Conservation (phyloP, 2,797 vertebrate species). For the Ptychobarbus kaznakovi region DNA sequence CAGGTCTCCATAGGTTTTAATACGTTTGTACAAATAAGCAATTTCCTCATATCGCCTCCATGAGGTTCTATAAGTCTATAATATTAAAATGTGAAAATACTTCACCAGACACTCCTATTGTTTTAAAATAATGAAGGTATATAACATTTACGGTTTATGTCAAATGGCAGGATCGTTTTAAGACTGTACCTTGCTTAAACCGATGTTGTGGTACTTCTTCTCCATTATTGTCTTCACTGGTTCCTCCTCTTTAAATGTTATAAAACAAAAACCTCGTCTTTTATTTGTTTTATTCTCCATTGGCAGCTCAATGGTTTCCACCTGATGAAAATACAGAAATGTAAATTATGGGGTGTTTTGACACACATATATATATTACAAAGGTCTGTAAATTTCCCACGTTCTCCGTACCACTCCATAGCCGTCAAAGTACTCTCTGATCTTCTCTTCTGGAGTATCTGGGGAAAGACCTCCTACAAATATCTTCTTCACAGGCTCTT, state of each 20-base stretch:
- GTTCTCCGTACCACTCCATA: conserved; percentile 89
- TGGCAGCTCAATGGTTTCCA: conserved; percentile 96
- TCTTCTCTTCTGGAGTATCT: conserved; percentile 97
- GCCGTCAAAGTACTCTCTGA: conserved; percentile 93
- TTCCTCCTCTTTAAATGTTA: conserved; percentile 97
- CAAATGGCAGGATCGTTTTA: background rate
- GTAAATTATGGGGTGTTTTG: background rate
- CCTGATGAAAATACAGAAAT: conserved; percentile 70
- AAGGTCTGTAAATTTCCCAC: background rate
- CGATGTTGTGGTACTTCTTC: conserved; percentile 98
- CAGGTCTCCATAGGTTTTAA: background rate
- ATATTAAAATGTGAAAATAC: background rate
- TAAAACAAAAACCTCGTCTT: conserved; percentile 98
- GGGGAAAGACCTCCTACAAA: conserved; percentile 98
- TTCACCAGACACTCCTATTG: background rate
- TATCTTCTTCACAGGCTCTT: conserved; percentile 98
- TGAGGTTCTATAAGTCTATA: background rate
- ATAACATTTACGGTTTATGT: background rate
- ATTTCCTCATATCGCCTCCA: background rate
- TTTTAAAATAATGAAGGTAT: background rate
- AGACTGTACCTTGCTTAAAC: conserved; percentile 92
- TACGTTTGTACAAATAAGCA: background rate
- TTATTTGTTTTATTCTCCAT: conserved; percentile 99
- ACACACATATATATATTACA: background rate
- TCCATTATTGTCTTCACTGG: conserved; percentile 98